Conservation (phyloP, 2,797 vertebrate genomes). For the Coregonus sp. region DNA sequence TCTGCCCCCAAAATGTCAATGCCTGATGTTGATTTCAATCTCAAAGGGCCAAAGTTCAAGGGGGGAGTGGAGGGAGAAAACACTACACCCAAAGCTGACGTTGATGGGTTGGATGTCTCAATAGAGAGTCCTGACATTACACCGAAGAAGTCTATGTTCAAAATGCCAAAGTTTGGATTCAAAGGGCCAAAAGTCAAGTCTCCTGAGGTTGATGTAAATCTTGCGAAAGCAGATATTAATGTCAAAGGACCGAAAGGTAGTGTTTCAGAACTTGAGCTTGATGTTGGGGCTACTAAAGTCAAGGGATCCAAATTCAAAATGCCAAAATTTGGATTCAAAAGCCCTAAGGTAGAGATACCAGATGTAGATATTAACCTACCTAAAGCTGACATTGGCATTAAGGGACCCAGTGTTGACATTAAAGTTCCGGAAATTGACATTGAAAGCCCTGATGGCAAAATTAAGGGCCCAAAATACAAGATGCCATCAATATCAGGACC, state of each 20-base stretch:
- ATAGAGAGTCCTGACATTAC: slow-evolving; percentile 47
- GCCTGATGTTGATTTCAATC: slow-evolving; percentile 37
- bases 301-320: slow-evolving; percentile 36
- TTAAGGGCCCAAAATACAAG: slow-evolving; percentile 56
- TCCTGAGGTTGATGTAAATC: slow-evolving; percentile 54
- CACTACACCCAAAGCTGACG: slow-evolving; percentile 27
- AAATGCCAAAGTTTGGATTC: slow-evolving; percentile 56
- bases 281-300: slow-evolving; percentile 15
- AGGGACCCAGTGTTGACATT: slow-evolving; percentile 8
- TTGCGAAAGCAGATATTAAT: slow-evolving; percentile 52
- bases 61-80: slow-evolving; percentile 29
- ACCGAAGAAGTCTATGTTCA: slow-evolving; percentile 55
- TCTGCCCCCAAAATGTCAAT: slow-evolving; percentile 21
- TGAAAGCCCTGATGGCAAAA: background rate
- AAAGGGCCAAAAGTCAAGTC: slow-evolving; percentile 42
- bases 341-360: slow-evolving; percentile 22
- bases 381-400: slow-evolving; percentile 20
- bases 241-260: slow-evolving; percentile 51
- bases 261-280: slow-evolving; percentile 51
- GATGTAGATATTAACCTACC: slow-evolving; percentile 24
- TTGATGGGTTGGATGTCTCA: slow-evolving; percentile 51
- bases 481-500: slow-evolving; percentile 39
- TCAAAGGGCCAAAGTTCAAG: slow-evolving; percentile 32
- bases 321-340: slow-evolving; percentile 63
- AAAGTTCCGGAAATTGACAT: slow-evolving; percentile 37